Percentiles rank a stretch among this genome's conserved stretches.
Evolutionary conservation across 2,113 vertebrate species (phyloP).

Genomic region (Halichoeres trimaculatus): DNA sequence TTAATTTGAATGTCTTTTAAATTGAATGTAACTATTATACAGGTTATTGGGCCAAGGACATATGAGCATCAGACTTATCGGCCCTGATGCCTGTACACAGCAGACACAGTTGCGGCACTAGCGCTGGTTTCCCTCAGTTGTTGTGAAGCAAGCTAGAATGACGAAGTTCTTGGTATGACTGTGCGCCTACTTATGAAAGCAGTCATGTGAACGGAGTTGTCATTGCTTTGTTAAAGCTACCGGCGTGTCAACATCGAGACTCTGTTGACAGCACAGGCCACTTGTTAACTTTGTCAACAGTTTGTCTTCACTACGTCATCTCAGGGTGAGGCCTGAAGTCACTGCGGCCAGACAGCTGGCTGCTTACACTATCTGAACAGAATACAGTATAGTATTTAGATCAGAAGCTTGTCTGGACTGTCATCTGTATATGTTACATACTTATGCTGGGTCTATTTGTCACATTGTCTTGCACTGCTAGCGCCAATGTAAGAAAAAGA

Average conservation of each 20-base stretch:
- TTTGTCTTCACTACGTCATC: neutral
- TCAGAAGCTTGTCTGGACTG: too few species aligned
- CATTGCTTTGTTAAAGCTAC: conserved; percentile 37
- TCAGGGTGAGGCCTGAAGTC: neutral
- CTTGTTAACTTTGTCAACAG: conserved; percentile 10
- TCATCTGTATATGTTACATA: too few species aligned
- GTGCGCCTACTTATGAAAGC: conserved; percentile 26
- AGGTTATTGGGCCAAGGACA: fast-evolving
- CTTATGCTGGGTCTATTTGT: too few species aligned
- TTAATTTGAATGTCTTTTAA: neutral
- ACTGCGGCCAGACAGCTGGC: neutral
- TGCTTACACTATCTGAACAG: neutral
- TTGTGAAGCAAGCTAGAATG: conserved; percentile 38
- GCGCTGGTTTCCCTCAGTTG: neutral
- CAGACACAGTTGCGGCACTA: neutral
- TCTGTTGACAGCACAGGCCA: conserved; percentile 13
- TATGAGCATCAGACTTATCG: too few species aligned
- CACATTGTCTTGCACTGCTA: too few species aligned
- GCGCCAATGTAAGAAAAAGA: too few species aligned
- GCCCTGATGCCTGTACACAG: neutral
- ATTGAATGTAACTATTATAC: too few species aligned
- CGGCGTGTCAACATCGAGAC: conserved; percentile 58
- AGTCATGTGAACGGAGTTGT: conserved; percentile 63
- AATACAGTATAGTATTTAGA: too few species aligned
- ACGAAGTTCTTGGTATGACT: conserved; percentile 52